Evolutionary conservation across 2,113 vertebrate genomes (phyloP).

Genomic region (Zapornia atra): DNA sequence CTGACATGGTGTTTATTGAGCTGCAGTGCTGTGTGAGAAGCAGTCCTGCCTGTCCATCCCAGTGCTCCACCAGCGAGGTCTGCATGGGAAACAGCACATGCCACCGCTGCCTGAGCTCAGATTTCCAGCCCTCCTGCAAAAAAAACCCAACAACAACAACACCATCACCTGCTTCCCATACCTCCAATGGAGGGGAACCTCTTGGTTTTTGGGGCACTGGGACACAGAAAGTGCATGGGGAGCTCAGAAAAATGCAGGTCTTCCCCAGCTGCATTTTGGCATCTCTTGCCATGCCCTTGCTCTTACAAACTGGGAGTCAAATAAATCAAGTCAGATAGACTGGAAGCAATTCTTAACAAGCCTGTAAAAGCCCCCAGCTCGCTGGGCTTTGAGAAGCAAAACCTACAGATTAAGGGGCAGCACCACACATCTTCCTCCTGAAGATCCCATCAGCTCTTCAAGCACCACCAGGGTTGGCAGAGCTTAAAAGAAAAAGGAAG

Average conservation of each 20-base stretch:
- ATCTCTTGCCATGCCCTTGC: background rate
- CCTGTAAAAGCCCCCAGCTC: background rate
- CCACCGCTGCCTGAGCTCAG: background rate
- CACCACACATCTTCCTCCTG: background rate
- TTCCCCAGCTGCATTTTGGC: background rate
- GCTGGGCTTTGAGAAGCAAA: background rate
- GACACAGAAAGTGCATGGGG: background rate
- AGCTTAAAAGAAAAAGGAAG: background rate
- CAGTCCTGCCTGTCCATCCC: too few relatives aligned
- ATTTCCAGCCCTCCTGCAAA: background rate
- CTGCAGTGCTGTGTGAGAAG: rapidly evolving
- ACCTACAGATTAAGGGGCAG: background rate
- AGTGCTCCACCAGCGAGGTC: background rate
- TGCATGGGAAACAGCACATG: background rate
- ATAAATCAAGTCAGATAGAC: rapidly evolving
- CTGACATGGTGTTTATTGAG: background rate
- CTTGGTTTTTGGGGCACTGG: background rate
- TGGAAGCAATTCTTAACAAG: background rate
- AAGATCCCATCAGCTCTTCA: background rate
- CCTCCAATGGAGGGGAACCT: rapidly evolving
- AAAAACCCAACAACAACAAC: too few relatives aligned
- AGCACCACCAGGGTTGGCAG: background rate
- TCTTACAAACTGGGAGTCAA: background rate
- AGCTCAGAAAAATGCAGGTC: background rate
- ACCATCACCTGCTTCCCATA: background rate